Percentiles rank a stretch among this genome's conserved stretches.
Evolutionary conservation across 2,113 vertebrate genomes (phyloP).

Genomic region (Suncus etruscus): DNA sequence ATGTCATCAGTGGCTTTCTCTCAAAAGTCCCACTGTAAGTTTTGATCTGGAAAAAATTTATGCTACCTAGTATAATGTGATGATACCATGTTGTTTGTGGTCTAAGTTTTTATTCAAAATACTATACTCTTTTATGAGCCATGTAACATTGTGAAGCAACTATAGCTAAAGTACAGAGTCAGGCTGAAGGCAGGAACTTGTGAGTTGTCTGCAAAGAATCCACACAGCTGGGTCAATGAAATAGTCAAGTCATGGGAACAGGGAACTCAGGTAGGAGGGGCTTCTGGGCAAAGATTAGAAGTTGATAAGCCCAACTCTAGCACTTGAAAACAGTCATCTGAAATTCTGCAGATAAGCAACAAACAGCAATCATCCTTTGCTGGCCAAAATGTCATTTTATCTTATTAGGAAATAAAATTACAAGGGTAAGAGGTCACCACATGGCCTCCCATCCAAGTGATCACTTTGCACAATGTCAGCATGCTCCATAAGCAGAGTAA

Average conservation of each 20-base stretch:
- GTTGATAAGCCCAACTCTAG: background rate
- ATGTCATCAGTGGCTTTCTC: background rate
- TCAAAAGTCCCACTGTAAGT: background rate
- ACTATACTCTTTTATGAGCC: slow-evolving; percentile 3
- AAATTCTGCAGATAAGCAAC: background rate
- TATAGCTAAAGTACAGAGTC: background rate
- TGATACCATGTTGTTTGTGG: slow-evolving; percentile 21
- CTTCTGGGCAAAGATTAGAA: background rate
- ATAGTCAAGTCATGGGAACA: background rate
- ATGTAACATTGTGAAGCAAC: background rate
- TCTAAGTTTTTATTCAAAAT: slow-evolving; percentile 39
- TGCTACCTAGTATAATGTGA: slow-evolving; percentile 1
- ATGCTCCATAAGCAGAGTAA: background rate
- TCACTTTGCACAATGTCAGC: background rate
- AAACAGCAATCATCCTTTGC: background rate
- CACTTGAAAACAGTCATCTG: slow-evolving; percentile 4
- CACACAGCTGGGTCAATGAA: background rate
- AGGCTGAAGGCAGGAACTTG: background rate
- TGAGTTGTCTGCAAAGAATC: slow-evolving; percentile 4
- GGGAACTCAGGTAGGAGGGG: background rate
- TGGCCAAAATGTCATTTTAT: background rate
- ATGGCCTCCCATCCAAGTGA: background rate
- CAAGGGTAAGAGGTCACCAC: background rate
- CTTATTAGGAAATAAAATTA: background rate
- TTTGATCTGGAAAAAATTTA: slow-evolving; percentile 16